phyloP scores from a whole-genome alignment of 2,113 vertebrate genomes.

The Merops nubicus region DNA sequence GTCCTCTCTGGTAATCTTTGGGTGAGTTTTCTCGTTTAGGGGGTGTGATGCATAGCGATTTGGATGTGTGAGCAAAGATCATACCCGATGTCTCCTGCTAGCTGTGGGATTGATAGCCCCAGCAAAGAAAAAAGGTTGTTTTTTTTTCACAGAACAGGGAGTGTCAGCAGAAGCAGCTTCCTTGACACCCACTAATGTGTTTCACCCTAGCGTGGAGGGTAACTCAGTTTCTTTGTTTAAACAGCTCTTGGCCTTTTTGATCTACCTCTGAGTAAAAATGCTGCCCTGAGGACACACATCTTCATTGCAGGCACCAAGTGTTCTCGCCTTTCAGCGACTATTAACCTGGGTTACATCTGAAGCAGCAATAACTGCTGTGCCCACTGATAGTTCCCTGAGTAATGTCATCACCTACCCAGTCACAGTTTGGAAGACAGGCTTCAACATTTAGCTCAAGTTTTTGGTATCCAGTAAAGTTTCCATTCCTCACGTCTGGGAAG shows the following conservation, averaged over 20 bases:
- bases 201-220: background rate
- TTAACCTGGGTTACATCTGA: background rate
- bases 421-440: background rate
- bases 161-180: background rate
- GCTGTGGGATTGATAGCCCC: background rate
- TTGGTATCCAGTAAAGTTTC: background rate
- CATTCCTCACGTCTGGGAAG: background rate
- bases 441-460: background rate
- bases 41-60: background rate
- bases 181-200: background rate
- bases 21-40: constrained; percentile 6
- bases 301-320: background rate
- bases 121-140: background rate
- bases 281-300: background rate
- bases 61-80: background rate
- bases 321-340: background rate
- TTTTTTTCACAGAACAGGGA: background rate
- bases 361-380: background rate
- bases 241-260: background rate
- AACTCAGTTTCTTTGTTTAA: background rate
- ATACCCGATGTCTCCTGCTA: background rate
- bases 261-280: accelerated
- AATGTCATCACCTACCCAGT: accelerated
- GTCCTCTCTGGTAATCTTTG: background rate
- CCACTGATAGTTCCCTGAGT: background rate